Evolutionary conservation across 2,797 vertebrate genomes (phyloP), one percentile per base, ranked within the genome.

Genomic region (Hypotaenidia okinawae): DNA sequence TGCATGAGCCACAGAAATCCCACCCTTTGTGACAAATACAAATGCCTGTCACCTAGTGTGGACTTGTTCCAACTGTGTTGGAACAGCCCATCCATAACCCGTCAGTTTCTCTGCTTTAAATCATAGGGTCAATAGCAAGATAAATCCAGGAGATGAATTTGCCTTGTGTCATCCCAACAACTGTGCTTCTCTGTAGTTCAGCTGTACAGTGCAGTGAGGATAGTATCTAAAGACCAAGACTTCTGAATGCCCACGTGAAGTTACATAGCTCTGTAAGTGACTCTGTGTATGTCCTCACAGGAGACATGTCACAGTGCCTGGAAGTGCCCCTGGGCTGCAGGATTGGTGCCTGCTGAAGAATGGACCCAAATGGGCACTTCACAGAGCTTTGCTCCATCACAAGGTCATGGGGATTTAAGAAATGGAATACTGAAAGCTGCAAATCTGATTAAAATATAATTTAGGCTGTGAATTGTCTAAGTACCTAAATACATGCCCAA

Each of bases 81-180:
- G 55, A 93, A 72, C 82, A 93, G 73, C 82, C 55, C 10, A 1
- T 49, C 82, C 81, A 18, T 80, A 89, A 93, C 70, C 76, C 0
- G 0, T 58, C 27, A 55, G 66, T 84, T 82, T 63, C 62, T 33
- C 70, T 84, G 73, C 2, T 75, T 91, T 89, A 49, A 49, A 49
- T 49, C 47, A 49, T 23, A 49, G 47, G 47, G 47, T 49, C 47
- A 49, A 27, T 64, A 68, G 75, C 84, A 77, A 84, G 75, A 84
- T 89, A 94, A 97, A 23, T 49, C 92, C 78, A 58, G 74, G 91
- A 72, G 89, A 93, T 95, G 89, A 86, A 77, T 59, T 72, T 61
- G 47, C 62, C 66, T 58, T 89, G 94, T 11, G 4, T 90, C 69
- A 57, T 66, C 41, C 19, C 45, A 19, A 27, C 47, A 91, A 41